Percentiles rank a stretch among this genome's conserved stretches.
phyloP scores from a whole-genome alignment of 2,888 invertebrate genomes.

The Nomada goodeniana region DNA sequence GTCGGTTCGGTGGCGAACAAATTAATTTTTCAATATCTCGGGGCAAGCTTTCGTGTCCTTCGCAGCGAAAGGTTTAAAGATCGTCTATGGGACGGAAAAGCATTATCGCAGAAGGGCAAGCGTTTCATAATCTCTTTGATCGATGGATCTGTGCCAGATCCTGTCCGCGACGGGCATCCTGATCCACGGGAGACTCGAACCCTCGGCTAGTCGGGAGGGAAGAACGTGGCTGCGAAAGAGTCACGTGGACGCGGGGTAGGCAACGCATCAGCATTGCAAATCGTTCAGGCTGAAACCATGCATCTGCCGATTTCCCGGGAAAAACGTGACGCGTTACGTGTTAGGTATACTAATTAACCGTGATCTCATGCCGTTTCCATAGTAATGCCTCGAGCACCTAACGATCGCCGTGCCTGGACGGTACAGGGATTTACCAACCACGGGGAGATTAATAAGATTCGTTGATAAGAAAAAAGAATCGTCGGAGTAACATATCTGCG shows the following conservation, averaged over 20 bases:
- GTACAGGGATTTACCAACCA: background rate
- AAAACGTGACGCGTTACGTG: constrained; percentile 65
- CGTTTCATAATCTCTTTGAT: constrained; percentile 54
- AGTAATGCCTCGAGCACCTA: constrained; percentile 39
- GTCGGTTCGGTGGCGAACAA: no score
- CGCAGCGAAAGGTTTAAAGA: constrained; percentile 26
- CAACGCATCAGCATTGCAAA: constrained; percentile 62
- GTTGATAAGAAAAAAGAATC: constrained; percentile 1
- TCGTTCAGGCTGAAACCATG: constrained; percentile 39
- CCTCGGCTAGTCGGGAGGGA: background rate
- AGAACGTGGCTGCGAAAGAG: constrained; percentile 26
- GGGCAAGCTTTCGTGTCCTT: no score
- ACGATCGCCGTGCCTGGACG: constrained; percentile 10
- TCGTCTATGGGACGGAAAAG: constrained; percentile 33
- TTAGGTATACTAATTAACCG: constrained; percentile 58
- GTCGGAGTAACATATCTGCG: background rate
- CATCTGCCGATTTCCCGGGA: constrained; percentile 58
- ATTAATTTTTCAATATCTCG: no score
- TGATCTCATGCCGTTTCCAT: constrained; percentile 66
- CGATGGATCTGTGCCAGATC: constrained; percentile 39
- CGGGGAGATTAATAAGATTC: constrained; percentile 10
- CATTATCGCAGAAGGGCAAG: background rate
- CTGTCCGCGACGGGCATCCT: constrained; percentile 24
- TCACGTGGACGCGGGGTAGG: constrained; percentile 34
- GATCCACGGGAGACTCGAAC: constrained; percentile 37